Base-by-base conservation (phyloP, 2,888 invertebrate genomes). In the Drosophila kuntzei region DNA sequence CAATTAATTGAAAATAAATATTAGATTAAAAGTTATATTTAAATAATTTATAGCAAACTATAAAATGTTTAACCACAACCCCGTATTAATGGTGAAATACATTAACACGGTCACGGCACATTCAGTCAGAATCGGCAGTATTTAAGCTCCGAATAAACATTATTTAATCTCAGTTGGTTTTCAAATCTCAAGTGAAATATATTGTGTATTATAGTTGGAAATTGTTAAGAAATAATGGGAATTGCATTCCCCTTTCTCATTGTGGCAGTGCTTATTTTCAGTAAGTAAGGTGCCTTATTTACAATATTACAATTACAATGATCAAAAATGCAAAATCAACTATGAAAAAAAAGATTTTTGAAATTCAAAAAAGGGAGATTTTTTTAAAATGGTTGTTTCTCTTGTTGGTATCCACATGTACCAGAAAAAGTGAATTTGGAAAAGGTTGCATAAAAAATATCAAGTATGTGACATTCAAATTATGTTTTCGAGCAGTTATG, bases 261-360 rank as follows among this genome's bases (percentile, higher is more conserved):
- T 2, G 8, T 32, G 12, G 18, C 18, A 29, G 47, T 47, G 32
- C 34, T 50, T 36, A 36, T 50, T 50, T 50, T n/a, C 50, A 22
- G 34, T 50, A 36, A 50, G 32, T 50, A 22, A 36, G n/a, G 7
- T 0, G 6, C n/a, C n/a, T n/a, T 11, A 14, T 22, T n/a, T n/a
- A 44, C n/a, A 2, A 25, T 14, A 8, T 12, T 43, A 43, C n/a
- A 43, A 43, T 27, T 27, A 27, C 27, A 9, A 9, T 0, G 2
- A 7, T 27, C 9, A 2, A 22, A 5, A 22, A 22, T 22, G 22
- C 3, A 22, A 22, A 5, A 22, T 22, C 22, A 22, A 29, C 29
- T 8, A 12, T 12, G 0, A 4, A 3, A 34, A 34, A 12, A 34
- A 4, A 22, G n/a, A 12, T 6, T 20, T 41, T 20, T 20, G n/a